These are phyloP conservation scores for Synergus japonicus DNA, from an alignment of 2,888 invertebrate genomes.

Conservation along the genomic window DNA sequence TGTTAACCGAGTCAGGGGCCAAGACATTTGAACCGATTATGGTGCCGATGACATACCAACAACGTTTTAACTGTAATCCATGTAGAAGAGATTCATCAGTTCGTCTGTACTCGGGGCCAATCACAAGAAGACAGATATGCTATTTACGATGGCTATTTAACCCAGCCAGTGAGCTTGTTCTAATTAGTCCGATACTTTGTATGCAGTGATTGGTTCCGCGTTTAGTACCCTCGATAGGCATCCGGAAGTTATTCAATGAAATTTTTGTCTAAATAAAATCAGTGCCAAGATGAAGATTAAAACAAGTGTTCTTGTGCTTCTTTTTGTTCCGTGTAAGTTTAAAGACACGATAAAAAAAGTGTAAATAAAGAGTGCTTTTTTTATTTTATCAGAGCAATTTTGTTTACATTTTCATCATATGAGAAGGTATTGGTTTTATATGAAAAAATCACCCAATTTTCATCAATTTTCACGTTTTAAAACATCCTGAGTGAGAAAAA, in stretches of 20 bases:
- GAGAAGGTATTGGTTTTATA: too few relatives aligned
- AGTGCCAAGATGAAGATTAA: background rate
- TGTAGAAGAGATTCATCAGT: background rate
- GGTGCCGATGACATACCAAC: slow-evolving; percentile 31
- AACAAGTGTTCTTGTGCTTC: slow-evolving; percentile 20
- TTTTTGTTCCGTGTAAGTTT: slow-evolving; percentile 6
- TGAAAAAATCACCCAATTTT: too few relatives aligned
- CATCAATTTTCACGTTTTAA: too few relatives aligned
- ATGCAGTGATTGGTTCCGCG: background rate
- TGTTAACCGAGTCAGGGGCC: slow-evolving; percentile 38
- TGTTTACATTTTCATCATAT: background rate
- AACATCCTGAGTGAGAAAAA: too few relatives aligned
- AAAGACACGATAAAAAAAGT: background rate
- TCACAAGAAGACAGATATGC: slow-evolving; percentile 34
- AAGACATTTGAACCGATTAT: slow-evolving; percentile 39
- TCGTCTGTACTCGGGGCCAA: slow-evolving; percentile 12
- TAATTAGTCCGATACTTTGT: background rate
- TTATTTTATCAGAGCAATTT: background rate
- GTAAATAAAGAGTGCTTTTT: background rate
- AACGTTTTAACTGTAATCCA: slow-evolving; percentile 23
- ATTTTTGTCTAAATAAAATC: background rate
- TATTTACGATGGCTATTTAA: slow-evolving; percentile 31
- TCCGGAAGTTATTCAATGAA: background rate
- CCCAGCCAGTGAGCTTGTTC: background rate
- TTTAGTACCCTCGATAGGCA: background rate